These are phyloP conservation scores for Eulimnadia texana DNA, from an alignment of 1,140 invertebrate species.

Conservation along the genomic window DNA sequence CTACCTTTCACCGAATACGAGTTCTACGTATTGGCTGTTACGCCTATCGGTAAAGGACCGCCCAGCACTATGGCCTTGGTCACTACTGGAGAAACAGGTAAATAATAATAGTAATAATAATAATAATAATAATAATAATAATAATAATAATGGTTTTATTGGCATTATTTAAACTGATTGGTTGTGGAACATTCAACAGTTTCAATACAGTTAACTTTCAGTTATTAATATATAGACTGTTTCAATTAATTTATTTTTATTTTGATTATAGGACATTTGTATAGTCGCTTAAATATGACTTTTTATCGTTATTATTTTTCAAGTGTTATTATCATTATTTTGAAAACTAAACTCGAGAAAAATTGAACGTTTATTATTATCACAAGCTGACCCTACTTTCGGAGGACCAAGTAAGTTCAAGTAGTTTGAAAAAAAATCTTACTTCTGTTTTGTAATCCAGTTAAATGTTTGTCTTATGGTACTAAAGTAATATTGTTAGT, in stretches of 20 bases:
- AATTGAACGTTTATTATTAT: constrained; percentile 3
- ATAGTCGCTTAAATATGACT: no score
- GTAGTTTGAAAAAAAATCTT: neutral
- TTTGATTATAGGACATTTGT: no score
- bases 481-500: neutral
- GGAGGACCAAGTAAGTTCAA: constrained; percentile 65
- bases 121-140: neutral
- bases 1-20: constrained; percentile 94
- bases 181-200: neutral
- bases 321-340: neutral
- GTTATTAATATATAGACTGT: neutral
- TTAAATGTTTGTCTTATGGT: neutral
- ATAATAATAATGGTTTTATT: no score
- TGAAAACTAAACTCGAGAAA: neutral
- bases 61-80: constrained; percentile 70
- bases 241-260: no score
- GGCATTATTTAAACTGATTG: neutral
- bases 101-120: no score
- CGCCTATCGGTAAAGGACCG: constrained; percentile 76
- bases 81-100: constrained; percentile 92
- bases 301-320: no score
- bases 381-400: constrained; percentile 60
- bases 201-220: neutral
- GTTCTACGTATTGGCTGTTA: constrained; percentile 87
- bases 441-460: neutral